Evolutionary conservation across 2,888 invertebrate genomes (phyloP), one percentile per base, ranked within the genome.

Genomic region (Clanis bilineata): DNA sequence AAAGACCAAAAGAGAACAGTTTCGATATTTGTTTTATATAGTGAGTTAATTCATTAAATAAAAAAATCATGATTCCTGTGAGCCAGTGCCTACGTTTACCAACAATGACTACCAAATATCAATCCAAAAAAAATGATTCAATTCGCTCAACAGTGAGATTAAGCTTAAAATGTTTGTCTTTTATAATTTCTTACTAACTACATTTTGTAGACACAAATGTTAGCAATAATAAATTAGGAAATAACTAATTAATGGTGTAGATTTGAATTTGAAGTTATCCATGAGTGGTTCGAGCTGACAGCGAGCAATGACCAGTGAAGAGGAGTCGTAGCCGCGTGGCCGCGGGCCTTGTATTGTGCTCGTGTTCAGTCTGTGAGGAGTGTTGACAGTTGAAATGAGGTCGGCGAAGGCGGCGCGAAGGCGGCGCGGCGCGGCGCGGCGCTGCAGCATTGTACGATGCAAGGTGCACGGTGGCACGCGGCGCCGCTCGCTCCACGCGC

Each of bases 191-290:
- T 22, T 3, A 25, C 25, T 22, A 43, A 43, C 7, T 57, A 18
- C 25, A 18, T 23, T 81, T 77, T 62, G 74, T 79, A 82, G 81
- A 80, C 79, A 79, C 80, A 76, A 80, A 72, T 63, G n/a, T 77
- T 85, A 85, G 84, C 84, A 85, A 86, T 87, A 84, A 85, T 82
- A 76, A 36, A 64, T 72, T 86, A 86, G 82, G 73, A 72, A 69
- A 74, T 80, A 79, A 80, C 73, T 73, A 72, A 74, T 71, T 64
- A 76, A 67, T 77, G 72, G 79, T 66, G 70, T 83, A 83, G 83
- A 72, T 74, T 73, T 79, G 76, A 73, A n/a, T n/a, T n/a, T n/a
- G 76, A 75, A 73, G 71, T 70, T 74, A 77, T 72, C 74, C 76
- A 74, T 72, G 76, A 75, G 78, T 79, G 64, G 67, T 67, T 64